Percentiles rank a stretch among this genome's conserved stretches.
Evolutionary conservation across 2,797 vertebrate genomes (phyloP).

Genomic region (Epinephelus coioides): DNA sequence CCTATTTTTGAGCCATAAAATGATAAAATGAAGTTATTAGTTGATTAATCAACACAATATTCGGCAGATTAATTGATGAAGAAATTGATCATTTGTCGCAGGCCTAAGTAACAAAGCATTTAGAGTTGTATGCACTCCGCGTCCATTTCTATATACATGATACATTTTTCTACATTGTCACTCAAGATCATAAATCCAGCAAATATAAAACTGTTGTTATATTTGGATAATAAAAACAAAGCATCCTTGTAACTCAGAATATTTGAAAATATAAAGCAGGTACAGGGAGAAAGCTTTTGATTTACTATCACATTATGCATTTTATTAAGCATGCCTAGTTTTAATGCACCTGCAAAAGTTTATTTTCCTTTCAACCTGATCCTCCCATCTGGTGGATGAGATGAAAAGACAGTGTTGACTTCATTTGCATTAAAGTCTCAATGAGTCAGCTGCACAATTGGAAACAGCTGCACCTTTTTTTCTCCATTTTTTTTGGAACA

Average conservation of each 20-base stretch:
- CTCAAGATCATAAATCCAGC: not conserved
- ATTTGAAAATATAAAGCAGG: conserved; percentile 20
- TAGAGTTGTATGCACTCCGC: not conserved
- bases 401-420: conserved; percentile 67
- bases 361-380: conserved; percentile 68
- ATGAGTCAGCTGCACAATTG: conserved; percentile 61
- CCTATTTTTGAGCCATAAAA: not conserved
- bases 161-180: not conserved
- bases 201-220: conserved; percentile 5
- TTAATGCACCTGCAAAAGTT: conserved; percentile 61
- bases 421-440: conserved; percentile 74
- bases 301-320: conserved; percentile 48
- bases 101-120: not conserved
- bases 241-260: conserved; percentile 24
- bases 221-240: conserved; percentile 33
- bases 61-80: not conserved
- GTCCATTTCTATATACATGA: not conserved
- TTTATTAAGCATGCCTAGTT: conserved; percentile 55
- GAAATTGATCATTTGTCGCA: not conserved
- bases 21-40: not conserved
- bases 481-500: conserved; percentile 38
- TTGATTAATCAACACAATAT: not conserved
- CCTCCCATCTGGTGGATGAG: conserved; percentile 66
- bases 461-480: conserved; percentile 65
- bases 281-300: conserved; percentile 20